Conservation (phyloP, 2,888 invertebrate species). For the Andrena praecox region DNA sequence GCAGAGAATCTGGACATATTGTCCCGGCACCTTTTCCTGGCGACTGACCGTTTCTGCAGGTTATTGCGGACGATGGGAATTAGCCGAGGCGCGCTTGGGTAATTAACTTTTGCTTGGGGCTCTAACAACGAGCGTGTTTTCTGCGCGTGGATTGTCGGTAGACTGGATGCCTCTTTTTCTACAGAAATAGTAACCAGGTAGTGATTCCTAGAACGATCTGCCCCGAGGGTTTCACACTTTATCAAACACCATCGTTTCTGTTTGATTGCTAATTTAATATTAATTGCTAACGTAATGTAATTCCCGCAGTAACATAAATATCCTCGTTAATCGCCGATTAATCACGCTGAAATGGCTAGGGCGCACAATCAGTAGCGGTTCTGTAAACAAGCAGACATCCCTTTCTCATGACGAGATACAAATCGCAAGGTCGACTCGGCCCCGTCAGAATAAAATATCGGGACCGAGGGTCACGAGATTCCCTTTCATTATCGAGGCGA, state of each 20-base stretch:
- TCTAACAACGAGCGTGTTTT: not conserved
- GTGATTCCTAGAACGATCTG: too few relatives aligned
- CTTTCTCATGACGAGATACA: not conserved
- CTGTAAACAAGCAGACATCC: not conserved
- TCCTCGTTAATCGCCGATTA: too few relatives aligned
- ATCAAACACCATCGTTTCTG: too few relatives aligned
- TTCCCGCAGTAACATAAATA: too few relatives aligned
- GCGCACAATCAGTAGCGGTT: not conserved
- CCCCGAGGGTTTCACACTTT: too few relatives aligned
- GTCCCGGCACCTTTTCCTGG: not conserved
- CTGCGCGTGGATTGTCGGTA: not conserved
- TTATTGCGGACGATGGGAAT: not conserved
- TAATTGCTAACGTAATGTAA: too few relatives aligned
- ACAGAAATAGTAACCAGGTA: too few relatives aligned
- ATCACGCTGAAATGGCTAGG: not conserved
- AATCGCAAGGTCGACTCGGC: not conserved
- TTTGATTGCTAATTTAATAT: too few relatives aligned
- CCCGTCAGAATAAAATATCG: not conserved
- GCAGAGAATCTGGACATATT: conserved; percentile 10
- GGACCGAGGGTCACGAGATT: conserved; percentile 16
- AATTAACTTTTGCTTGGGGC: not conserved
- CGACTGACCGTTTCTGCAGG: not conserved
- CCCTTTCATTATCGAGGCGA: conserved; percentile 28
- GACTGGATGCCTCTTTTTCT: too few relatives aligned
- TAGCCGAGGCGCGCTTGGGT: not conserved